Percentiles rank a stretch among this genome's conserved stretches.
Conservation (phyloP, 2,797 vertebrate species). For the Phyllotis vaccarum region DNA sequence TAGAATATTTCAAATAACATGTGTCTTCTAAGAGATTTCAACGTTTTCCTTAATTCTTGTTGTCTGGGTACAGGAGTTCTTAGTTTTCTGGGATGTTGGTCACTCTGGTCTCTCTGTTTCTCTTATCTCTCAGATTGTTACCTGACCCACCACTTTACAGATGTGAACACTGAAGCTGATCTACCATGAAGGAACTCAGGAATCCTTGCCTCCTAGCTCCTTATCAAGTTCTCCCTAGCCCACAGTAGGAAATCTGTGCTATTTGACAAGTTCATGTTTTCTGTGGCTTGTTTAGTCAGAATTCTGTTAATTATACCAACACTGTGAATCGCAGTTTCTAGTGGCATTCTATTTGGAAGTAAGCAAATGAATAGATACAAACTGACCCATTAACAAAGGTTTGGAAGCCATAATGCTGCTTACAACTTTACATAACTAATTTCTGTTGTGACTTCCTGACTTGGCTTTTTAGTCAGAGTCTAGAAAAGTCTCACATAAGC, state of each 20-base stretch:
- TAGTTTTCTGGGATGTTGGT: background rate
- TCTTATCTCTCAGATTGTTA: background rate
- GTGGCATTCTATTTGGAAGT: background rate
- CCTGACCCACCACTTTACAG: background rate
- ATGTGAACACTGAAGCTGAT: background rate
- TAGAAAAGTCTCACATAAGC: constrained; percentile 40
- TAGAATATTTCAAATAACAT: constrained; percentile 33
- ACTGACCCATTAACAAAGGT: background rate
- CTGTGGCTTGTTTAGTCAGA: background rate
- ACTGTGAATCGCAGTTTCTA: background rate
- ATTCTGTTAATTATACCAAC: background rate
- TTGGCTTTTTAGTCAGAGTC: background rate
- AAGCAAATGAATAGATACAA: background rate
- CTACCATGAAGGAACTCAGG: no score
- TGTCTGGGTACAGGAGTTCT: background rate
- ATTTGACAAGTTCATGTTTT: background rate
- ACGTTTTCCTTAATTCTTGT: background rate
- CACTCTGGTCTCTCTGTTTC: background rate
- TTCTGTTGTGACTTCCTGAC: constrained; percentile 20
- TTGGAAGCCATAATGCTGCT: background rate
- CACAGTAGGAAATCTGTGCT: background rate
- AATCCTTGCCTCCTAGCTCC: background rate
- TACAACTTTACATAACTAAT: constrained; percentile 2
- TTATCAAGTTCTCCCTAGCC: background rate
- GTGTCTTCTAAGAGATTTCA: background rate